Conservation (phyloP, 1,140 invertebrate species). For the Chlorops oryzae region DNA sequence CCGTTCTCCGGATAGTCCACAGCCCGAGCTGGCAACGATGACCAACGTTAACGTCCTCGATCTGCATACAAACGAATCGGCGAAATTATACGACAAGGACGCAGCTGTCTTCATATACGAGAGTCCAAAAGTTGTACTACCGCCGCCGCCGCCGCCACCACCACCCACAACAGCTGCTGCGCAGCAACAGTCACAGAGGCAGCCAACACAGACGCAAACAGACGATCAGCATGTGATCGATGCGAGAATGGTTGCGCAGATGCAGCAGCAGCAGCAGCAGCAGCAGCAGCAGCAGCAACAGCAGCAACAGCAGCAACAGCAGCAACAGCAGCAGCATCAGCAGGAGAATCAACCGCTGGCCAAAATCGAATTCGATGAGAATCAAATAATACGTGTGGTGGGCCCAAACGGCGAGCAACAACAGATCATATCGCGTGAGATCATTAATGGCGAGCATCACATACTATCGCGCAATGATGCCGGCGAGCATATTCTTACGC, state of each 20-base stretch:
- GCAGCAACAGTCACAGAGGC: slow-evolving; percentile 26
- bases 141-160: slow-evolving; percentile 21
- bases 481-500: slow-evolving; percentile 46
- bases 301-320: slow-evolving; percentile 27
- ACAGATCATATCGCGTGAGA: slow-evolving; percentile 47
- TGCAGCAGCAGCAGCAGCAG: slow-evolving; percentile 37
- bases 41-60: slow-evolving; percentile 63
- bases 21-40: slow-evolving; percentile 70
- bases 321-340: not conserved
- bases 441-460: slow-evolving; percentile 47
- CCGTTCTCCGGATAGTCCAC: slow-evolving; percentile 54
- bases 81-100: slow-evolving; percentile 43
- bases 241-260: slow-evolving; percentile 40
- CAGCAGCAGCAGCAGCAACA: slow-evolving; percentile 38
- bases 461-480: slow-evolving; percentile 47
- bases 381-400: slow-evolving; percentile 44
- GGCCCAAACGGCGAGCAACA: slow-evolving; percentile 45
- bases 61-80: slow-evolving; percentile 52
- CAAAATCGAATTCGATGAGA: slow-evolving; percentile 46
- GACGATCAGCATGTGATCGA: slow-evolving; percentile 42
- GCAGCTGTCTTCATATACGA: slow-evolving; percentile 45
- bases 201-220: slow-evolving; percentile 8
- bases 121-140: slow-evolving; percentile 42
- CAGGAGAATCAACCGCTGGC: slow-evolving; percentile 39
- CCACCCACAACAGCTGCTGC: slow-evolving; percentile 3